Percentiles rank a stretch among this genome's conserved stretches.
Conservation (phyloP, 2,113 vertebrate species). For the Halcyon senegalensis region DNA sequence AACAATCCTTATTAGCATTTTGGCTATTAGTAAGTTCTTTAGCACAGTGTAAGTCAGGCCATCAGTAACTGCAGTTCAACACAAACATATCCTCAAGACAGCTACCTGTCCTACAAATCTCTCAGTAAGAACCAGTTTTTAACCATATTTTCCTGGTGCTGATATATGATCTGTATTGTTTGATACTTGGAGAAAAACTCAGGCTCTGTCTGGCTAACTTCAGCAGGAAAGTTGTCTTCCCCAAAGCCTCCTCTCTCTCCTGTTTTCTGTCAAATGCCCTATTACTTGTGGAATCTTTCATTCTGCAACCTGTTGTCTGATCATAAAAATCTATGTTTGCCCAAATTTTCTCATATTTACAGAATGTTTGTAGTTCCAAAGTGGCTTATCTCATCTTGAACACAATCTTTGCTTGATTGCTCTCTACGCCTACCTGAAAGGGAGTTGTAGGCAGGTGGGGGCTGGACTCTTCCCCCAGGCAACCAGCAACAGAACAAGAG, state of each 20-base stretch:
- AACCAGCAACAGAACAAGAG: no score
- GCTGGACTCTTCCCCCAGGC: no score
- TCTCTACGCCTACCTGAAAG: no score
- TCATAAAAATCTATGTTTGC: background rate
- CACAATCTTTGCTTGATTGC: conserved; percentile 10
- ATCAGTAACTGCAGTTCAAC: background rate
- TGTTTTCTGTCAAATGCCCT: background rate
- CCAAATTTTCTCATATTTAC: background rate
- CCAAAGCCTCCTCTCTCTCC: background rate
- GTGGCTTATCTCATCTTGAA: background rate
- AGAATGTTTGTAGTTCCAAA: background rate
- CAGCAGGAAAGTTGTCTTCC: background rate
- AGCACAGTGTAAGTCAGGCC: background rate
- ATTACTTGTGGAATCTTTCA: background rate
- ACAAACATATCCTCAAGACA: background rate
- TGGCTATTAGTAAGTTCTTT: background rate
- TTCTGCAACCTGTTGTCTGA: background rate
- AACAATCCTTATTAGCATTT: background rate
- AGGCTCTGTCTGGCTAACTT: background rate
- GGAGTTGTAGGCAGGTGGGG: no score
- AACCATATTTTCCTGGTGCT: background rate
- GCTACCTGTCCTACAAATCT: background rate
- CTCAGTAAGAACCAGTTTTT: background rate
- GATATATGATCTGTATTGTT: background rate
- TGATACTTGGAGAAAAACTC: background rate